Percentiles rank a stretch among this genome's conserved stretches.
Conservation (phyloP, 1,140 invertebrate genomes). For the Bicyclus anynana region DNA sequence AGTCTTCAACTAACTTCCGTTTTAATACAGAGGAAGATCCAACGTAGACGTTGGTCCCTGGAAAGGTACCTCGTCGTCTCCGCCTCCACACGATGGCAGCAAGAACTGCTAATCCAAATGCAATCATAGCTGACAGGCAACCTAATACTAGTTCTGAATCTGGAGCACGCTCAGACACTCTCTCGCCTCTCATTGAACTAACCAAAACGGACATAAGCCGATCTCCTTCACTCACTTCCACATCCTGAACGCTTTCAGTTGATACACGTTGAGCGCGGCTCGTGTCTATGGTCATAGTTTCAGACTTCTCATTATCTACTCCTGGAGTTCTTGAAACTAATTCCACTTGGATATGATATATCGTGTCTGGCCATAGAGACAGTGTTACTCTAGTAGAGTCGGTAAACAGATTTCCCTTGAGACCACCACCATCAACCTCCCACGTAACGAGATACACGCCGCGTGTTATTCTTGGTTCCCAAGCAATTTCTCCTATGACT, state of each 20-base stretch:
- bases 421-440: constrained; percentile 88
- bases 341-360: constrained; percentile 88
- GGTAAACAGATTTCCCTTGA: constrained; percentile 90
- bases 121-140: constrained; percentile 75
- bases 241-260: constrained; percentile 79
- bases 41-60: constrained; percentile 79
- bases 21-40: constrained; percentile 77
- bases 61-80: constrained; percentile 73
- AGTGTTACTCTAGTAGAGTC: constrained; percentile 87
- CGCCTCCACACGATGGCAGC: constrained; percentile 76
- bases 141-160: constrained; percentile 78
- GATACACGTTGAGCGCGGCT: constrained; percentile 79
- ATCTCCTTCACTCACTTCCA: constrained; percentile 77
- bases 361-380: constrained; percentile 87
- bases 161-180: constrained; percentile 67
- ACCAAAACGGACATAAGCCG: constrained; percentile 78
- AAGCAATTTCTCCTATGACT: constrained; percentile 86
- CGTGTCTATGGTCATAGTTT: constrained; percentile 81
- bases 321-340: constrained; percentile 78
- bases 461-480: constrained; percentile 81
- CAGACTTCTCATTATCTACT: constrained; percentile 79
- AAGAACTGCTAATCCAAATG: constrained; percentile 76
- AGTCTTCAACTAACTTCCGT: constrained; percentile 79
- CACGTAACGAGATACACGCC: constrained; percentile 88
- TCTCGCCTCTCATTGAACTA: constrained; percentile 78